phyloP scores from a whole-genome alignment of 2,888 invertebrate genomes.

The Mayetiola destructor region DNA sequence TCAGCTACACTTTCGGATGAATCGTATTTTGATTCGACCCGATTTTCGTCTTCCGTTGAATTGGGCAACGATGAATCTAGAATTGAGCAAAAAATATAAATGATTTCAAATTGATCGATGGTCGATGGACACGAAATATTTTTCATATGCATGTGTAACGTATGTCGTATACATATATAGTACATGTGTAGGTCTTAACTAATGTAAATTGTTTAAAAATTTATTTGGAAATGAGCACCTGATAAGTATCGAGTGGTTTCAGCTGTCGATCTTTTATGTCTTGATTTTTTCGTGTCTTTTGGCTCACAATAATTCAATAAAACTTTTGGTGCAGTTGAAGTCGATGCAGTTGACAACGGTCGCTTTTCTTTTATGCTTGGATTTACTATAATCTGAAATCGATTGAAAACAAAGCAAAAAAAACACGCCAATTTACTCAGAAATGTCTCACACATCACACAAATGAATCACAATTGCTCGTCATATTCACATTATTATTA shows the following conservation, averaged over 20 bases:
- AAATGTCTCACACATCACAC: no score
- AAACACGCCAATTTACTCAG: no score
- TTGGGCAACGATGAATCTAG: conserved; percentile 41
- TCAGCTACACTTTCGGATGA: conserved; percentile 54
- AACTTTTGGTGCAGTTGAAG: conserved; percentile 30
- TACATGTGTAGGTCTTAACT: no score
- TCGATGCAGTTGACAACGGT: conserved; percentile 22
- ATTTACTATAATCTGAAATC: conserved; percentile 2
- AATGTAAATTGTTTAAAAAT: background rate
- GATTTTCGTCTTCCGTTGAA: conserved; percentile 43
- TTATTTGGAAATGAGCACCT: background rate
- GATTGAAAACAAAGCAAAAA: background rate
- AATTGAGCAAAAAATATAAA: conserved; percentile 13
- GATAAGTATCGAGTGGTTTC: conserved; percentile 9
- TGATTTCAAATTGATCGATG: background rate
- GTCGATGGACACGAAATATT: no score
- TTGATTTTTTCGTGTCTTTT: conserved; percentile 32
- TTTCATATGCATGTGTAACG: no score
- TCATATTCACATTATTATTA: no score
- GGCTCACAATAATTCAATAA: conserved; percentile 36
- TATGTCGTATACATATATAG: no score
- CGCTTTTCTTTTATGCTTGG: conserved; percentile 11
- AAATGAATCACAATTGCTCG: no score
- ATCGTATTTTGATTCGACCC: conserved; percentile 44
- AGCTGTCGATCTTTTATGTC: conserved; percentile 20